Evolutionary conservation across 2,888 invertebrate genomes (phyloP).

Genomic region (Leptura quadrifasciata): DNA sequence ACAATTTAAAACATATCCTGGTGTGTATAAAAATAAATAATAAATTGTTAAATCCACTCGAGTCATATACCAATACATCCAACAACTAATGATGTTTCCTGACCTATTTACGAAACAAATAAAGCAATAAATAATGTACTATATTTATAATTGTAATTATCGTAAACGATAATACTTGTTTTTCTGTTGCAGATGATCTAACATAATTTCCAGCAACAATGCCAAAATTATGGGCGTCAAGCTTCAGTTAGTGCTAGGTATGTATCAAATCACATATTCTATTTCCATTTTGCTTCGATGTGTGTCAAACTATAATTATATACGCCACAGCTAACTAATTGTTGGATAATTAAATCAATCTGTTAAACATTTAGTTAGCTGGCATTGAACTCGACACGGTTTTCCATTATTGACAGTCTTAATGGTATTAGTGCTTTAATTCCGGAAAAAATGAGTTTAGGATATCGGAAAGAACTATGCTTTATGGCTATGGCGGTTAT

Average conservation of each 20-base stretch:
- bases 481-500: too few species aligned
- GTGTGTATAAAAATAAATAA: too few species aligned
- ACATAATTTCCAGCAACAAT: conserved; percentile 58
- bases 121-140: neutral
- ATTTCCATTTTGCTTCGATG: neutral
- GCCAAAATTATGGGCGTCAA: conserved; percentile 72
- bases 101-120: neutral
- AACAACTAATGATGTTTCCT: neutral
- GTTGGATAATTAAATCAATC: conserved; percentile 3
- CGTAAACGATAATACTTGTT: neutral
- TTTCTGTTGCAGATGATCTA: conserved; percentile 67
- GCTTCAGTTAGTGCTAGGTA: conserved; percentile 71
- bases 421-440: too few species aligned
- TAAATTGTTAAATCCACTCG: neutral
- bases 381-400: conserved; percentile 9
- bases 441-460: too few species aligned
- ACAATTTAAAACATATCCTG: too few species aligned
- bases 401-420: neutral
- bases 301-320: conserved; percentile 9
- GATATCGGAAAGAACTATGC: too few species aligned
- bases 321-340: neutral
- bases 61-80: conserved; percentile 3
- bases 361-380: conserved; percentile 1
- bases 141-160: neutral
- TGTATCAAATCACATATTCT: conserved; percentile 57